Evolutionary conservation across 2,888 invertebrate genomes (phyloP).

Genomic region (Koerneria pararmatus): DNA sequence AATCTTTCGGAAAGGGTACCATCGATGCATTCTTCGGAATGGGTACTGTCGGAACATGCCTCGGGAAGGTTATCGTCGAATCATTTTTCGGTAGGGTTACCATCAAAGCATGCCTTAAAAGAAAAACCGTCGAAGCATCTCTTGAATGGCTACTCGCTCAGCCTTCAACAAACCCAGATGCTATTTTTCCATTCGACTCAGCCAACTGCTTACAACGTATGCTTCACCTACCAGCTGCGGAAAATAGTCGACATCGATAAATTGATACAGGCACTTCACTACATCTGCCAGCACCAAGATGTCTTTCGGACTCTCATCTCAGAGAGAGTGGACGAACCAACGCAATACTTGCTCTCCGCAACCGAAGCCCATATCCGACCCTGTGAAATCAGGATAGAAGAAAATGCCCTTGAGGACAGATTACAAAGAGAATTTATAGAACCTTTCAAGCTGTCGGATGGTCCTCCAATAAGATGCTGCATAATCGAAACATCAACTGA

Average conservation of each 20-base stretch:
- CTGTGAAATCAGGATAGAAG: not conserved
- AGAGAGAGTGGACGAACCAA: not conserved
- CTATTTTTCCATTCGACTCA: no score
- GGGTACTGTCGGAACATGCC: no score
- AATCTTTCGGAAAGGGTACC: no score
- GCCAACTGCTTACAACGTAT: constrained; percentile 18
- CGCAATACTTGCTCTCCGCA: not conserved
- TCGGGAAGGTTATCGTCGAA: no score
- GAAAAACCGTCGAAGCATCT: no score
- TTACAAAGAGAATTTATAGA: not conserved
- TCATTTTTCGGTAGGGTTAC: no score
- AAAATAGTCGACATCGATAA: not conserved
- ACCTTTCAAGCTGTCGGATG: not conserved
- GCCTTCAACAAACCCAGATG: no score
- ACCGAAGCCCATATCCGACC: not conserved
- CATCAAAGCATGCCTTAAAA: no score
- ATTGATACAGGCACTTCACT: not conserved
- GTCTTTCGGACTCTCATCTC: not conserved
- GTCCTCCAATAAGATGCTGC: not conserved
- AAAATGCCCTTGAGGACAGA: not conserved
- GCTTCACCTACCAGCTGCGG: constrained; percentile 1
- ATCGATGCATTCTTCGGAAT: no score
- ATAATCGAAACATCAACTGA: constrained; percentile 8
- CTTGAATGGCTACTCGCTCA: no score
- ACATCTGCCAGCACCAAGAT: not conserved